A percentile compares a stretch with the other conserved stretches of the same genome.
Evolutionary conservation across 1,140 invertebrate species (phyloP).

Genomic region (Hycleus cichorii): DNA sequence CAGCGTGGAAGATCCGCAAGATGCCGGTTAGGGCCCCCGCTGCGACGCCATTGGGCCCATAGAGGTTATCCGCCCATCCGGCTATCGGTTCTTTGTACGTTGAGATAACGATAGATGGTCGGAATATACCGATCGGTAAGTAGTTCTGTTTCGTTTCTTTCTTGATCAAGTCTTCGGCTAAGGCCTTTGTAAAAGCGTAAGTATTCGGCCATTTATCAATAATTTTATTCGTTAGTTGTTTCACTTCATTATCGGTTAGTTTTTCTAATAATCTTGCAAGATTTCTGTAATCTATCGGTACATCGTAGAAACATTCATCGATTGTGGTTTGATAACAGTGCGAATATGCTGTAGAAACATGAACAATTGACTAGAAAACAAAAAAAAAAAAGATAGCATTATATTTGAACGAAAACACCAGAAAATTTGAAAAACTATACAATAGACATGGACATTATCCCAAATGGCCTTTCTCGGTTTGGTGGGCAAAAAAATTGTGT

Average conservation of each 20-base stretch:
- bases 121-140: constrained; percentile 60
- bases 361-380: constrained; percentile 32
- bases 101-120: constrained; percentile 78
- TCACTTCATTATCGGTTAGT: constrained; percentile 38
- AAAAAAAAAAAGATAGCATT: too few relatives aligned
- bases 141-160: constrained; percentile 51
- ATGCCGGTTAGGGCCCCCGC: constrained; percentile 52
- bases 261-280: constrained; percentile 76
- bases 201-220: constrained; percentile 66
- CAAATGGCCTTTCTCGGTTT: too few relatives aligned
- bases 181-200: constrained; percentile 86
- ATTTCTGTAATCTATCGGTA: constrained; percentile 80
- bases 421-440: too few relatives aligned
- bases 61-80: constrained; percentile 84
- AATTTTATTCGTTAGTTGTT: constrained; percentile 61
- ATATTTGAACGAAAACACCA: too few relatives aligned
- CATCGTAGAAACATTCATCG: constrained; percentile 54
- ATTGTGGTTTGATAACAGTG: constrained; percentile 56
- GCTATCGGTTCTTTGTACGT: constrained; percentile 63
- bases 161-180: constrained; percentile 56
- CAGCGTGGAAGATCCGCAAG: constrained; percentile 58
- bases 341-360: constrained; percentile 63
- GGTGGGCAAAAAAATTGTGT: too few relatives aligned
- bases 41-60: constrained; percentile 65
- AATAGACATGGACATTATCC: too few relatives aligned